A percentile compares a stretch with the other conserved stretches of the same genome.
These are phyloP conservation scores for Leiothrix lutea DNA, from an alignment of 2,113 vertebrate species.

Conservation along the genomic window DNA sequence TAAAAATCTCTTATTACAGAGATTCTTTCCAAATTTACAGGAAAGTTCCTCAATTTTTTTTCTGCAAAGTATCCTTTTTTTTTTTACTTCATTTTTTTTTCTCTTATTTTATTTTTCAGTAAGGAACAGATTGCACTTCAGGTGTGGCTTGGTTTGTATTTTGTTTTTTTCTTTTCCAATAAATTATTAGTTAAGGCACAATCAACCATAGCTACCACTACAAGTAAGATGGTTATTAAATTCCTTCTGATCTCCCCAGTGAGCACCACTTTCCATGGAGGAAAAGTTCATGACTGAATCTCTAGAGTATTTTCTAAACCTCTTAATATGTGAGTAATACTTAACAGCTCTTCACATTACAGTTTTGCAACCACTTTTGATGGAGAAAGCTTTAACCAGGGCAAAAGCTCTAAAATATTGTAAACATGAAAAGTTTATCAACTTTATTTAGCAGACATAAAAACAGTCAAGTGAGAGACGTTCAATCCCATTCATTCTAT, in stretches of 20 bases:
- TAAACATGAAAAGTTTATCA: background rate
- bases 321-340: background rate
- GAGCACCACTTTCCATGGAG: background rate
- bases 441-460: background rate
- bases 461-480: background rate
- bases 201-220: background rate
- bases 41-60: background rate
- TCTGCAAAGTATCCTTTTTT: background rate
- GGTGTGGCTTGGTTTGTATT: background rate
- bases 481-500: background rate
- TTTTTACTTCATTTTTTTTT: background rate
- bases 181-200: background rate
- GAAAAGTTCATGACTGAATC: background rate
- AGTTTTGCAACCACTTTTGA: background rate
- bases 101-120: background rate
- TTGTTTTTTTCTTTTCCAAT: background rate
- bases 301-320: background rate
- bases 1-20: background rate
- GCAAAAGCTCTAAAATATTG: background rate
- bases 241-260: background rate
- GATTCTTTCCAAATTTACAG: background rate
- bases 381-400: background rate
- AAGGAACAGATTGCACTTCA: background rate
- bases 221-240: background rate
- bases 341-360: background rate